These are phyloP conservation scores for Tetropium fuscum DNA, from an alignment of 2,888 invertebrate genomes.

Conservation along the genomic window DNA sequence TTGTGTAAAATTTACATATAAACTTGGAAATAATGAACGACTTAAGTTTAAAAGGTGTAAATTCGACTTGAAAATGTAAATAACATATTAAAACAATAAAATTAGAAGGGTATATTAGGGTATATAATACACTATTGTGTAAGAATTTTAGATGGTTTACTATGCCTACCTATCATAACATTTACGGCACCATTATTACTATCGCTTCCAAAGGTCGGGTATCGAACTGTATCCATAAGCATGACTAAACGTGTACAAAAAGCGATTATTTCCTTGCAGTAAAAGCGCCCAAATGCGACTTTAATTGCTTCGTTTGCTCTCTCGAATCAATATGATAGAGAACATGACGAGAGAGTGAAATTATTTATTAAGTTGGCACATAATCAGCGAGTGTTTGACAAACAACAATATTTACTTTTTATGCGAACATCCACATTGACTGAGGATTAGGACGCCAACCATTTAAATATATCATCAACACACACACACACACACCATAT, in stretches of 20 bases:
- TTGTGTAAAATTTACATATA: too few species aligned
- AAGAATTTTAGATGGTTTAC: too few species aligned
- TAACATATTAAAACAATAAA: too few species aligned
- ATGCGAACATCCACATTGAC: conserved; percentile 50
- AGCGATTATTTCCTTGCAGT: conserved; percentile 24
- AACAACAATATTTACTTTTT: conserved; percentile 63
- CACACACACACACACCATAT: conserved; percentile 29
- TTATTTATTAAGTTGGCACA: conserved; percentile 55
- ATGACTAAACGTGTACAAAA: conserved; percentile 7
- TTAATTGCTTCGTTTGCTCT: conserved; percentile 32
- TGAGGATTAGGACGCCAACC: conserved; percentile 44
- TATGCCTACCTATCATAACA: conserved; percentile 3
- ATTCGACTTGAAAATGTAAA: too few species aligned
- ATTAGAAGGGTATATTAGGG: too few species aligned
- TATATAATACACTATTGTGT: too few species aligned
- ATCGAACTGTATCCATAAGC: background rate
- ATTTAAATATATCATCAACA: conserved; percentile 34
- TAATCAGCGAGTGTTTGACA: conserved; percentile 62
- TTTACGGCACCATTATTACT: background rate
- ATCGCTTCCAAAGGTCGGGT: background rate
- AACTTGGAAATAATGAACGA: too few species aligned
- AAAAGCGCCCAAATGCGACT: conserved; percentile 34
- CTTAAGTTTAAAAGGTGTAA: too few species aligned
- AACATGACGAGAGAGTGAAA: conserved; percentile 45
- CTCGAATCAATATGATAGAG: conserved; percentile 33